These are phyloP conservation scores for Bombylius major DNA, from an alignment of 2,888 invertebrate genomes.

Conservation along the genomic window DNA sequence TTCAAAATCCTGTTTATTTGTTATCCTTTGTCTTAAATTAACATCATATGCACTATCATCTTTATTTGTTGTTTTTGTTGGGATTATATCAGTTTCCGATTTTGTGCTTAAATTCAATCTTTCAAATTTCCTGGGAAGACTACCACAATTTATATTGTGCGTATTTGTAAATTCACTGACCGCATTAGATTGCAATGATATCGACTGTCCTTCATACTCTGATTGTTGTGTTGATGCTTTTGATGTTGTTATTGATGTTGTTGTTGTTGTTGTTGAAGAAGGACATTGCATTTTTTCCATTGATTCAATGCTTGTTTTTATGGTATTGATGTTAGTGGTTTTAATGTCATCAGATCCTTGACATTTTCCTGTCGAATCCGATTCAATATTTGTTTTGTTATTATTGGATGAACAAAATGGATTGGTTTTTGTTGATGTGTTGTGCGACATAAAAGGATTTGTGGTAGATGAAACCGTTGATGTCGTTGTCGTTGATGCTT, in stretches of 20 bases:
- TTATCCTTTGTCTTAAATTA: neutral
- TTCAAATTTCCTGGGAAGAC: conserved; percentile 2
- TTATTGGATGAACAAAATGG: neutral
- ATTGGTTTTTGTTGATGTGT: conserved; percentile 1
- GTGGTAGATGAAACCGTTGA: neutral
- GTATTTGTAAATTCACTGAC: neutral
- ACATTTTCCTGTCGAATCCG: neutral
- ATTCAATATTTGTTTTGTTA: neutral
- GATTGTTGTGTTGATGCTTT: too few species aligned
- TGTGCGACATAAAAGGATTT: neutral
- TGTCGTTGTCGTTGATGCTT: neutral
- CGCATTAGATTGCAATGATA: too few species aligned
- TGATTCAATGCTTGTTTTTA: too few species aligned
- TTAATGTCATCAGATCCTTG: too few species aligned
- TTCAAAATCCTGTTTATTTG: neutral
- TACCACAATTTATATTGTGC: neutral
- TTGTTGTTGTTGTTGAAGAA: too few species aligned
- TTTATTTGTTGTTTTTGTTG: neutral
- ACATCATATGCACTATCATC: neutral
- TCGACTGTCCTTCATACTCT: neutral
- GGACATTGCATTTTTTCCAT: too few species aligned
- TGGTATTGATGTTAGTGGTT: too few species aligned
- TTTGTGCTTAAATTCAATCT: neutral
- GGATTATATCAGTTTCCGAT: neutral
- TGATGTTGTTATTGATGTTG: too few species aligned